Percentiles rank a stretch among this genome's conserved stretches.
Evolutionary conservation across 2,888 invertebrate species (phyloP).

Genomic region (Caenorhabditis sulstoni): DNA sequence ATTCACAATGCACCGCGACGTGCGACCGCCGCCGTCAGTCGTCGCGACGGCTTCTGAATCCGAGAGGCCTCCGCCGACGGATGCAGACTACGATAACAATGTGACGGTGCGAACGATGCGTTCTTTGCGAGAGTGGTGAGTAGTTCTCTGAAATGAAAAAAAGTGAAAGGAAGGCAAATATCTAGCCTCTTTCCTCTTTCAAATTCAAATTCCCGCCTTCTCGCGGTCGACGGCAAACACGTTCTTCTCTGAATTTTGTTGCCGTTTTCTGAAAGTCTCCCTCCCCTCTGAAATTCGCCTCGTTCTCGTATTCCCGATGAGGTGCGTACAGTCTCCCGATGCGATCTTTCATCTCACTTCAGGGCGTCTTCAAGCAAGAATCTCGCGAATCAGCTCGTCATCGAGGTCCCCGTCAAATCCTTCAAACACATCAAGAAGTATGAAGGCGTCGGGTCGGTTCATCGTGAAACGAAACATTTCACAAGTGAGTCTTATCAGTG

Average conservation of each 20-base stretch:
- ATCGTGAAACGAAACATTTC: constrained; percentile 76
- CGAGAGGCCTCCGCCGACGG: constrained; percentile 5
- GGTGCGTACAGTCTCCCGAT: background rate
- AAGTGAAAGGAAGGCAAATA: constrained; percentile 23
- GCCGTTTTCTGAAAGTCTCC: constrained; percentile 22
- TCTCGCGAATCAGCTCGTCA: constrained; percentile 63
- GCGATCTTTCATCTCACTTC: constrained; percentile 5
- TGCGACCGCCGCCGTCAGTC: background rate
- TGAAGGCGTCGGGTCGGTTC: constrained; percentile 70
- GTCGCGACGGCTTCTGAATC: background rate
- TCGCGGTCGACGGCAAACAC: constrained; percentile 32
- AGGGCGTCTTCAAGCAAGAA: constrained; percentile 36
- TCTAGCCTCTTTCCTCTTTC: constrained; percentile 3
- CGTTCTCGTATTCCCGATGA: constrained; percentile 3
- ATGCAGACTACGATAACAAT: constrained; percentile 27
- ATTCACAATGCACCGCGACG: constrained; percentile 22
- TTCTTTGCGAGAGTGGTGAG: constrained; percentile 34
- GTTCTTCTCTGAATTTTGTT: constrained; percentile 17
- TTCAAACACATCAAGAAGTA: constrained; percentile 66
- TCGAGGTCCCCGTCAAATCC: constrained; percentile 70
- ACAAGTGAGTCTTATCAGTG: constrained; percentile 65
- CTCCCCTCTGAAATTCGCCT: background rate
- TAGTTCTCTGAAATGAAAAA: constrained; percentile 3
- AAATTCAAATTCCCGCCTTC: constrained; percentile 24
- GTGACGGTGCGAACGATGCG: constrained; percentile 24